Base-by-base conservation (phyloP, 2,888 invertebrate genomes). In the Pseudococcus viburni region DNA sequence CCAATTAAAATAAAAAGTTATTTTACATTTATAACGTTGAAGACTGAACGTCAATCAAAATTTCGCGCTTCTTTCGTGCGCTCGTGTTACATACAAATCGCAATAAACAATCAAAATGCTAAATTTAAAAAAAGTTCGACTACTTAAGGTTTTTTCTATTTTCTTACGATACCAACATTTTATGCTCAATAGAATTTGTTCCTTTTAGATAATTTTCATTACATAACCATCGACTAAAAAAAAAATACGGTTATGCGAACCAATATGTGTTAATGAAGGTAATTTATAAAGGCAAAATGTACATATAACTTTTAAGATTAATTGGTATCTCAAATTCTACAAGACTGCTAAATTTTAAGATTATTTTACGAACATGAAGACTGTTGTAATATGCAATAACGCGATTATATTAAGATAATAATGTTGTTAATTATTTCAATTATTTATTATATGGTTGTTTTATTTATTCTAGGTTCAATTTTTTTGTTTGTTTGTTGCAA, bases 131-230 rank as follows among this genome's bases (percentile, higher is more conserved):
- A 46, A 22, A 86, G 55, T 86, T 86, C 77, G 48, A 77, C 86
- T 86, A 86, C 86, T 86, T 86, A 86, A 86, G 26, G 51, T 86
- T 77, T 68, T 83, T 83, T 9, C 19, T 19, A 46, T 19, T 42
- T 83, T 42, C 46, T 42, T 80, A 39, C 80, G 42, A 80, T 80
- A 42, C 26, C 9, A 42, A 42, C 9, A 77, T 77, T 39, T 59
- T 73, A 51, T 86, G 86, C 86, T 86, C 86, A 86, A 86, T 86
- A 86, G 86, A 86, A 86, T 86, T n/a, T 86, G 86, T 86, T 86
- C 86, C 86, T 86, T 15, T 46, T 86, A 86, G 86, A 42, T 86
- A 86, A 86, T 86, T 77, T 77, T 86, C 86, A 68, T 73, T 64
- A 64, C 64, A 19, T 77, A 85, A 12, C 9, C 15, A 42, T 9